Base-by-base conservation (phyloP, 2,888 invertebrate species). In the Lycocerus yunnanus region DNA sequence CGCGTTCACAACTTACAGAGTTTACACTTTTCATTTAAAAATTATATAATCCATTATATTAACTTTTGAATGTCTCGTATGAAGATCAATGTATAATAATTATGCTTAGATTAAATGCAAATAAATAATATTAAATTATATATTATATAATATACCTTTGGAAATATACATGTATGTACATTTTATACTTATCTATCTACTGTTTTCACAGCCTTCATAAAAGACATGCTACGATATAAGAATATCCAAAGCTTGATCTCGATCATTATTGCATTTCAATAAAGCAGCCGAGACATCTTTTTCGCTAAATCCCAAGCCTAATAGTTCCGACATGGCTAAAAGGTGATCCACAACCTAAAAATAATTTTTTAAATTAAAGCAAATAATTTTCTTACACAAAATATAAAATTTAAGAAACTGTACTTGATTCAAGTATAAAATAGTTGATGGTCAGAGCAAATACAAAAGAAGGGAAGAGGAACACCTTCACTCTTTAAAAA, bases 281-380 rank as follows among this genome's bases (percentile, higher is more conserved):
- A 96, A 89, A 15, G 95, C 95, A 74, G 91, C 90, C 0, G 92
- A 92, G 67, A 94, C 94, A 82, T 91, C 89, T 72, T 90, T 90
- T 87, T 96, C 95, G 0, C 93, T 89, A 86, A 96, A 96, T 27
- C 96, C 96, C 71, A 96, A 90, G 85, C 94, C 95, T 87, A 93
- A 90, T 71, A 96, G 89, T 84, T 95, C 94, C 16, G 92, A 91
- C 82, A 95, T 88, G 77, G 93, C 92, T 81, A 96, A 89, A 67
- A 97, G 89, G 86, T 94, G 94, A 85, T 97, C 96, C 73, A 96
- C 92, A 80, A 96, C 91, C 94, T 94, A 88, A 71, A 72, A 71
- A 76, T 75, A 74, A 61, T n/a, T 11, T 43, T n/a, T 59, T 18
- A 58, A 72, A 15, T 70, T 43, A 68, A 21, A 21, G 9, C 1